Base-by-base conservation (phyloP, 2,797 vertebrate genomes). In the Hydrolagus colliei region DNA sequence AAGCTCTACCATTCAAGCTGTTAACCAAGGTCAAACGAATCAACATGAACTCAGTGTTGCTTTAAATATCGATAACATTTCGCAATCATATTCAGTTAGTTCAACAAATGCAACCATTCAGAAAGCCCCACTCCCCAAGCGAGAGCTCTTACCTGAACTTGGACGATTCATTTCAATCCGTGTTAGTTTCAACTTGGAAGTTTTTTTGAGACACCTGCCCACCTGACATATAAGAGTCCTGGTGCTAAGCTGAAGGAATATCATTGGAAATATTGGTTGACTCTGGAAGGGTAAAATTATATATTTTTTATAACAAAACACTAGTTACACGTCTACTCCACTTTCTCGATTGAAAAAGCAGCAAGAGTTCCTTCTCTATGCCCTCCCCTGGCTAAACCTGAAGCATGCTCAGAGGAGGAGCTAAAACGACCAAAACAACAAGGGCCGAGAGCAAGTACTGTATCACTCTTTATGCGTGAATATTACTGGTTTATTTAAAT, bases 91-190 rank as follows among this genome's bases (percentile, higher is more conserved):
- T 52, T 52, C 27, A 27, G 27, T 27, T 27, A 27, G 27, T 27
- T 27, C 41, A 52, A 52, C 41, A 52, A 52, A 52, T 6, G 41
- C 41, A 52, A 52, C 41, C 41, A 74, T 6, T 35, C 41, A 67
- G 14, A 68, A 2, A 0, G 63, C 27, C 18, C n/a, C 0, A 13
- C n/a, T 73, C 73, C 20, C 62, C 22, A 72, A 16, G 85, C 41
- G 8, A 73, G 41, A 68, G 74, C 79, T 86, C 94, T 92, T 91
- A 98, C 96, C 94, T 88, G 96, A 96, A 88, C 88, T 97, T 13
- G 93, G 93, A 85, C 93, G 95, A 67, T 92, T 86, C 91, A 94
- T 92, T 22, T 93, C 91, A 80, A 89, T 85, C 86, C 88, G 85
- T 71, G 90, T 72, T 89, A 87, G 87, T 59, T 87, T 41, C 18